A percentile compares a stretch with the other conserved stretches of the same genome.
These are phyloP conservation scores for Pardosa pseudoannulata DNA, from an alignment of 2,888 invertebrate species.

Conservation along the genomic window DNA sequence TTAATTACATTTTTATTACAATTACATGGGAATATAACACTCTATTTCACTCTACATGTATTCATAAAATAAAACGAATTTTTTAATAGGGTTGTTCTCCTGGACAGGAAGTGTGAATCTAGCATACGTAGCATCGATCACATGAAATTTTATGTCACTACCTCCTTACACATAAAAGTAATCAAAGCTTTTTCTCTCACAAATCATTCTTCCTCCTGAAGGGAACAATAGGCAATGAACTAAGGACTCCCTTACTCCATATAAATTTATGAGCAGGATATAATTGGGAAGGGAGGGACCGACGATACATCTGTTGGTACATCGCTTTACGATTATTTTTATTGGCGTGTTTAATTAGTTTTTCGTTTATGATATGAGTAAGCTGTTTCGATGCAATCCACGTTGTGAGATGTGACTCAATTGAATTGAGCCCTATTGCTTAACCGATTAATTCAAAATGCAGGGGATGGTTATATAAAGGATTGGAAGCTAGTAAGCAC, in stretches of 20 bases:
- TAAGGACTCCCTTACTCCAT: background rate
- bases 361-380: conserved; percentile 55
- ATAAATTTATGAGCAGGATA: conserved; percentile 3
- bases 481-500: too few species aligned
- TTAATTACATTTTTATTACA: too few species aligned
- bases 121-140: background rate
- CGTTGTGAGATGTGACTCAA: too few species aligned
- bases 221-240: background rate
- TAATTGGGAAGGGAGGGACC: conserved; percentile 33
- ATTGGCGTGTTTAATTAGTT: conserved; percentile 52
- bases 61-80: too few species aligned
- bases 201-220: background rate
- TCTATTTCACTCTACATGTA: too few species aligned
- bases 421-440: too few species aligned
- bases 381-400: too few species aligned
- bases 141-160: background rate
- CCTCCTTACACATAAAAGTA: background rate
- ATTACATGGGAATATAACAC: too few species aligned
- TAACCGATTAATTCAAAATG: too few species aligned
- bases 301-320: background rate
- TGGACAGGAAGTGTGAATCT: too few species aligned
- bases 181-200: background rate
- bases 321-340: conserved; percentile 57
- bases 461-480: too few species aligned
- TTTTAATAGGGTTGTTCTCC: too few species aligned